Evolutionary conservation across 2,113 vertebrate genomes (phyloP).

Genomic region (Solea senegalensis): DNA sequence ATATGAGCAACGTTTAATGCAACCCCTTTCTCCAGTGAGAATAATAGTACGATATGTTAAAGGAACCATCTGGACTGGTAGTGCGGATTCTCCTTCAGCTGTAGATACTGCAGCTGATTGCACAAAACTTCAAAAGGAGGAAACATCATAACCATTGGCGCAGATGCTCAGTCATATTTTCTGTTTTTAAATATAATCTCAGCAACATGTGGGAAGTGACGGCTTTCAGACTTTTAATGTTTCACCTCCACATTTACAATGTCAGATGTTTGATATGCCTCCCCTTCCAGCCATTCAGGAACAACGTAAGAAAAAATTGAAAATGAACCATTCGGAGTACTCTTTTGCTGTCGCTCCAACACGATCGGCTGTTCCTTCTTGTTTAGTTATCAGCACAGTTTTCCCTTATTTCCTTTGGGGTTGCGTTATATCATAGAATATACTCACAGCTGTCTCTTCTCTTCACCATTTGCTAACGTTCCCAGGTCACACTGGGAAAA

Average conservation of each 20-base stretch:
- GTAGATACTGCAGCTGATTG: background rate
- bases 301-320: background rate
- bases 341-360: background rate
- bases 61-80: too few species aligned
- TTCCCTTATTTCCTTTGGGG: background rate
- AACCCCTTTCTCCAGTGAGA: too few species aligned
- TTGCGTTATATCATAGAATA: background rate
- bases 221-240: background rate
- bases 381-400: background rate
- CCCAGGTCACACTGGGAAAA: slow-evolving; percentile 1
- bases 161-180: background rate
- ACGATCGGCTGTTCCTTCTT: background rate
- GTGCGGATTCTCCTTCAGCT: too few species aligned
- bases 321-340: background rate
- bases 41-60: background rate
- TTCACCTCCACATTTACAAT: background rate
- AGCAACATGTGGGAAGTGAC: background rate
- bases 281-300: background rate
- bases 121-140: background rate
- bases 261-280: background rate
- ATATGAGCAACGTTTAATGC: too few species aligned
- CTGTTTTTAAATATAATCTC: background rate
- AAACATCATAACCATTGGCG: background rate
- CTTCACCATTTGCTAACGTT: background rate
- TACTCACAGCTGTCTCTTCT: background rate